Conservation (phyloP, 2,888 invertebrate genomes). For the Sussaba pulchella region DNA sequence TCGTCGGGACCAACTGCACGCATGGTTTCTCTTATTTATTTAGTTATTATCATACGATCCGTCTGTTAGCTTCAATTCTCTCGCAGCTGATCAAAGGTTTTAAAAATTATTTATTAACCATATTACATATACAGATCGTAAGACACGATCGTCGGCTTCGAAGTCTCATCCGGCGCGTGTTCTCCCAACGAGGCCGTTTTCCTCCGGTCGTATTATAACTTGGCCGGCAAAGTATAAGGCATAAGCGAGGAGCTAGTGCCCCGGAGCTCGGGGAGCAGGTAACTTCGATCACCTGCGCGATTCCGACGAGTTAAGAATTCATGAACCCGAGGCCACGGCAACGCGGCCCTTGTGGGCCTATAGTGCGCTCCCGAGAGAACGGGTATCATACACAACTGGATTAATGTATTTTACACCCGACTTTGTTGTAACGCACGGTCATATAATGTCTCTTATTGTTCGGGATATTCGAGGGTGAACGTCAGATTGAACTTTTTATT, state of each 20-base stretch:
- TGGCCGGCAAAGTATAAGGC: background rate
- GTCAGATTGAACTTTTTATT: too few relatives aligned
- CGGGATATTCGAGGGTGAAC: too few relatives aligned
- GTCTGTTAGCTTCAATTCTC: background rate
- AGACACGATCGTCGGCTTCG: too few relatives aligned
- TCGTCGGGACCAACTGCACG: constrained; percentile 12
- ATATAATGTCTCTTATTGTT: background rate
- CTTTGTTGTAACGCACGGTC: too few relatives aligned
- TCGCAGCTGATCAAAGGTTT: constrained; percentile 6
- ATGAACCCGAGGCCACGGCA: constrained; percentile 32
- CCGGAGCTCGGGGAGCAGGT: constrained; percentile 1
- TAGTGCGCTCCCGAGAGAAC: constrained; percentile 19
- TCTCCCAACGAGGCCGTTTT: constrained; percentile 27
- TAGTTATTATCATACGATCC: constrained; percentile 23
- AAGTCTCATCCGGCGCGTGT: constrained; percentile 6
- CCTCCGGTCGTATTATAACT: background rate
- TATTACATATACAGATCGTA: too few relatives aligned
- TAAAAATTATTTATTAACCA: too few relatives aligned
- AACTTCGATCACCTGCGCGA: constrained; percentile 58
- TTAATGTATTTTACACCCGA: too few relatives aligned
- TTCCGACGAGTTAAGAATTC: constrained; percentile 50
- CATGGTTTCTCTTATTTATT: constrained; percentile 23
- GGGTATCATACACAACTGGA: constrained; percentile 31
- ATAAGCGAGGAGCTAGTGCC: constrained; percentile 14
- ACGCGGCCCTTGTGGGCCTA: constrained; percentile 35